Conservation (phyloP, 2,113 vertebrate species). For the Corythornis madagascariensis region DNA sequence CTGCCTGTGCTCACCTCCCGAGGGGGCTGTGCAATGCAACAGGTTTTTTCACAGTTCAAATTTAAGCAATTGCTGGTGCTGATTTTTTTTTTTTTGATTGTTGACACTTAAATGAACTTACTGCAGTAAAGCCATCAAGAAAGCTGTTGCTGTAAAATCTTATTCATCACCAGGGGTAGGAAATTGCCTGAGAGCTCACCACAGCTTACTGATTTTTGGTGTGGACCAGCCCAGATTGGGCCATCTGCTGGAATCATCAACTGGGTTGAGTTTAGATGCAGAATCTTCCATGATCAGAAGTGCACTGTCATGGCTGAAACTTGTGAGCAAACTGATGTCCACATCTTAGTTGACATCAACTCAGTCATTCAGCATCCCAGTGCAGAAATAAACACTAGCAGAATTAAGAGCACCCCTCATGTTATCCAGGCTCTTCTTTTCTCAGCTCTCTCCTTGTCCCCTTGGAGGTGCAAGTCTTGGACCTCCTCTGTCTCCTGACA, state of each 20-base stretch:
- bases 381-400: neutral
- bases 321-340: neutral
- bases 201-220: neutral
- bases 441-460: neutral
- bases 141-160: neutral
- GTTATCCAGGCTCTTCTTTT: neutral
- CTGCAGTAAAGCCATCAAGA: neutral
- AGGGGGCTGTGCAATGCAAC: neutral
- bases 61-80: neutral
- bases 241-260: neutral
- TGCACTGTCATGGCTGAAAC: neutral
- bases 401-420: neutral
- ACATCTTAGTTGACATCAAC: neutral
- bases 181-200: neutral
- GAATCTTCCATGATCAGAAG: neutral
- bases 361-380: neutral
- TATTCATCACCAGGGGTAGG: rapidly evolving
- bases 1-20: rapidly evolving
- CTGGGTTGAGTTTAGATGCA: neutral
- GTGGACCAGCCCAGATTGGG: neutral
- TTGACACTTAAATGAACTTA: neutral
- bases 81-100: too few species aligned
- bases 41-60: neutral
- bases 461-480: neutral
- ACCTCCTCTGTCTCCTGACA: neutral